Percentiles rank a stretch among this genome's conserved stretches.
Conservation (phyloP, 1,140 invertebrate genomes). For the Araneus ventricosus region DNA sequence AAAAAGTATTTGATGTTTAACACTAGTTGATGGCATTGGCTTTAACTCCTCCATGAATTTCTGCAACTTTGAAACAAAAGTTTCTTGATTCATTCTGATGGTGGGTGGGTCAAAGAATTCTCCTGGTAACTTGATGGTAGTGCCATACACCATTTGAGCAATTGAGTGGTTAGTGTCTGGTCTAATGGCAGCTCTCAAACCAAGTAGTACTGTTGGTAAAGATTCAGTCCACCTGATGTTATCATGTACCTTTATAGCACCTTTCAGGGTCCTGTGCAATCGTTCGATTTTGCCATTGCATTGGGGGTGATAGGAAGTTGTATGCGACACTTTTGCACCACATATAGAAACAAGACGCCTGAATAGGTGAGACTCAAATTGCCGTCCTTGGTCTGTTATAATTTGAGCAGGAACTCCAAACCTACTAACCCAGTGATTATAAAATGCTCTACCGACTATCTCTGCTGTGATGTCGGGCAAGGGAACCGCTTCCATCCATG, state of each 20-base stretch:
- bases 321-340: neutral
- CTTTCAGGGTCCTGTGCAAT: slow-evolving; percentile 76
- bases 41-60: slow-evolving; percentile 21
- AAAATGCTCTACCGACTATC: neutral
- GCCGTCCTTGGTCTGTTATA: slow-evolving; percentile 49
- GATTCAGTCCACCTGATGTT: too few relatives aligned
- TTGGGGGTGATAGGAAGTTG: slow-evolving; percentile 74
- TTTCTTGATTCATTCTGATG: neutral
- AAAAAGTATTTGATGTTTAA: neutral
- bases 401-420: neutral
- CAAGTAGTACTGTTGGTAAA: neutral
- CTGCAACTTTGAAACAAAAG: slow-evolving; percentile 18
- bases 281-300: slow-evolving; percentile 78
- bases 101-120: slow-evolving; percentile 68
- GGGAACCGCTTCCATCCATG: too few relatives aligned
- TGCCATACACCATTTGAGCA: slow-evolving; percentile 76
- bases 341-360: neutral
- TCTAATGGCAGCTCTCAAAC: slow-evolving; percentile 73
- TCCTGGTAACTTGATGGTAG: slow-evolving; percentile 72
- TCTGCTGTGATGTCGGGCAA: neutral
- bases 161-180: slow-evolving; percentile 74
- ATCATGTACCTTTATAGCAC: slow-evolving; percentile 70
- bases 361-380: slow-evolving; percentile 78
- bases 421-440: neutral
- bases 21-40: neutral